Evolutionary conservation across 2,797 vertebrate species (phyloP), one percentile per base, ranked within the genome.

Genomic region (Zenarchopterus dispar): DNA sequence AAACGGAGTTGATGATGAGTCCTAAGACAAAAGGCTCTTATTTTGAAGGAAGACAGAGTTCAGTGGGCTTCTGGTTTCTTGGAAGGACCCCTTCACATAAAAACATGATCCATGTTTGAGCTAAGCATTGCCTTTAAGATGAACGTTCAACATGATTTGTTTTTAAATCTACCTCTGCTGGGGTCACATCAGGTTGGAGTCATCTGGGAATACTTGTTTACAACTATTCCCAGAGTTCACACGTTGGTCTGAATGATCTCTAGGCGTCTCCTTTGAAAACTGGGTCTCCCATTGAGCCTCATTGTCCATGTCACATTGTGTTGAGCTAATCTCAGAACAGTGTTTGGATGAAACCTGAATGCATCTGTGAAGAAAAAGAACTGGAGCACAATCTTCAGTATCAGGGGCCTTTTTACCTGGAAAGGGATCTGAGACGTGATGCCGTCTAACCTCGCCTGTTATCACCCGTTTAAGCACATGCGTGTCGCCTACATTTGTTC

Each of bases 401-500:
- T 90, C 88, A 79, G 84, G 84, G 84, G 4, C 70, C 77, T 90
- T 85, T 82, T 81, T 77, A 76, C 80, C 78, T 86, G 60, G 79
- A 76, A 77, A 41, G 43, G 65, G 53, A 87, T 73, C 65, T 83
- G 73, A 74, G 62, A 79, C 15, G 13, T 84, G 69, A 42, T 66
- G 70, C 64, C 56, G 65, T 68, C 74, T 77, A 73, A 79, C 28
- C 62, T 41, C 31, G 6, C 5, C 7, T 51, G 22, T 5, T 24
- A 4, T 26, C 22, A 48, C 22, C 8, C n/a, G 36, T 44, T 23
- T 21, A 41, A 36, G 2, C 49, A 18, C 17, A 26, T 49, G 21
- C 46, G 24, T 39, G 33, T 67, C 7, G 11, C 48, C 16, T 42
- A 46, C 26, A 39, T 19, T 13, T 49, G 17, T 8, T 4, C 9